Percentiles rank a stretch among this genome's conserved stretches.
Evolutionary conservation across 2,113 vertebrate species (phyloP).

Genomic region (Murina feae): DNA sequence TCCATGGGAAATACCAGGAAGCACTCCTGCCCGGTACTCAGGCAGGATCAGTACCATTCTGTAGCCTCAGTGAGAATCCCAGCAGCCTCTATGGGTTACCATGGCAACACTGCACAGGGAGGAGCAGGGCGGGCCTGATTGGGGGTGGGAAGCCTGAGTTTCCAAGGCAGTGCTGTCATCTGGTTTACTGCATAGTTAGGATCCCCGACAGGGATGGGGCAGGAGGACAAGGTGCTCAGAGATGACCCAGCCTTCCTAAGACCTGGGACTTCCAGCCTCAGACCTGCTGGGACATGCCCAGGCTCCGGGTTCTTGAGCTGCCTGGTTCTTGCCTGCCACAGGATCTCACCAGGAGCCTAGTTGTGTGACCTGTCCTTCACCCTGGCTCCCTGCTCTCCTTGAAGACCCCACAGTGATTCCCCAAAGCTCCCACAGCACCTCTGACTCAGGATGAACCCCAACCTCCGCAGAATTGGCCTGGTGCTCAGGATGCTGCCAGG

Average conservation of each 20-base stretch:
- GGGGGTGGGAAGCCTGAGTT: neutral
- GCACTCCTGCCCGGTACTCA: neutral
- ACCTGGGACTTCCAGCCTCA: neutral
- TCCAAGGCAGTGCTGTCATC: neutral
- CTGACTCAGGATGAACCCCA: neutral
- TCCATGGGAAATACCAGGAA: neutral
- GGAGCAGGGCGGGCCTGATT: neutral
- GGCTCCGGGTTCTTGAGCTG: neutral
- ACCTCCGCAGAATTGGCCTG: neutral
- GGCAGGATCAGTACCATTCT: neutral
- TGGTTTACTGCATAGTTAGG: neutral
- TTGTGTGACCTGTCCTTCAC: neutral
- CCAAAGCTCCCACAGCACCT: neutral
- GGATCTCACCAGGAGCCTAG: neutral
- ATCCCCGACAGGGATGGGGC: rapidly evolving
- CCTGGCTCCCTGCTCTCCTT: neutral
- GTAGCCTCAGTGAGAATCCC: constrained; percentile 29
- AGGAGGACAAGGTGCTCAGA: neutral
- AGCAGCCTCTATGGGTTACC: constrained; percentile 2
- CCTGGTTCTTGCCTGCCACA: neutral
- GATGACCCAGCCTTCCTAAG: neutral
- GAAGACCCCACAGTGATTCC: neutral
- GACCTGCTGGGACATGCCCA: neutral
- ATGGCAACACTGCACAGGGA: neutral
- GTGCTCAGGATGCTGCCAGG: neutral